Evolutionary conservation across 92 coral and sea anemone genomes (phyloP).

Genomic region (Hydrozoanthus gracilis): DNA sequence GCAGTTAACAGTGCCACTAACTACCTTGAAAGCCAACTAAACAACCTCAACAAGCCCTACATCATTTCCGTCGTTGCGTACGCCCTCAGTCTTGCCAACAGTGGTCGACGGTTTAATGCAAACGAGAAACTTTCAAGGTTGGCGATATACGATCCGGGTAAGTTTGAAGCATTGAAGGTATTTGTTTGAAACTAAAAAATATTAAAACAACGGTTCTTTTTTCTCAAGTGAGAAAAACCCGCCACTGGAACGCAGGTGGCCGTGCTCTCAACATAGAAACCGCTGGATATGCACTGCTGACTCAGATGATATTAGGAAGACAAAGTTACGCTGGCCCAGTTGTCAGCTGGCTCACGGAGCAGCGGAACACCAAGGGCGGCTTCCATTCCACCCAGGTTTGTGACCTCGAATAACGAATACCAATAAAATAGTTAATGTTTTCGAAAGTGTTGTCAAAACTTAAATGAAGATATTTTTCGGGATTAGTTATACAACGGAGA

Average conservation of each 20-base stretch:
- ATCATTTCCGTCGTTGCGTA: constrained; percentile 84
- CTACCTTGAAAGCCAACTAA: constrained; percentile 63
- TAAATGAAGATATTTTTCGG: no score
- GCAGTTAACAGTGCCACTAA: constrained; percentile 62
- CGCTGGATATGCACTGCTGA: constrained; percentile 92
- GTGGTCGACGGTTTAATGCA: constrained; percentile 68
- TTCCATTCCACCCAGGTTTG: constrained; percentile 94
- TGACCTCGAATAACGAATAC: no score
- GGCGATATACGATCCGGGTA: constrained; percentile 79
- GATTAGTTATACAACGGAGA: no score
- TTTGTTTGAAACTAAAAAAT: no score
- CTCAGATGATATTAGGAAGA: constrained; percentile 85
- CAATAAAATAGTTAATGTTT: no score
- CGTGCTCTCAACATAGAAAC: constrained; percentile 93
- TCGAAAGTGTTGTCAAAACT: no score
- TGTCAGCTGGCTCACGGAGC: constrained; percentile 93
- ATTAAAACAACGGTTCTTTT: no score
- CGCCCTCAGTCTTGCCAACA: constrained; percentile 86
- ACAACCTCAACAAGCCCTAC: constrained; percentile 68
- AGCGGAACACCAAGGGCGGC: constrained; percentile 89
- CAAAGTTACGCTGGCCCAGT: constrained; percentile 88
- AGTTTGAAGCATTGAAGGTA: no score
- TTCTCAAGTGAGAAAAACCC: constrained; percentile 71
- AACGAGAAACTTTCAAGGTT: constrained; percentile 70
- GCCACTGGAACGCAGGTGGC: constrained; percentile 88